Evolutionary conservation across 1,140 invertebrate genomes (phyloP).

Genomic region (Euura lappo): DNA sequence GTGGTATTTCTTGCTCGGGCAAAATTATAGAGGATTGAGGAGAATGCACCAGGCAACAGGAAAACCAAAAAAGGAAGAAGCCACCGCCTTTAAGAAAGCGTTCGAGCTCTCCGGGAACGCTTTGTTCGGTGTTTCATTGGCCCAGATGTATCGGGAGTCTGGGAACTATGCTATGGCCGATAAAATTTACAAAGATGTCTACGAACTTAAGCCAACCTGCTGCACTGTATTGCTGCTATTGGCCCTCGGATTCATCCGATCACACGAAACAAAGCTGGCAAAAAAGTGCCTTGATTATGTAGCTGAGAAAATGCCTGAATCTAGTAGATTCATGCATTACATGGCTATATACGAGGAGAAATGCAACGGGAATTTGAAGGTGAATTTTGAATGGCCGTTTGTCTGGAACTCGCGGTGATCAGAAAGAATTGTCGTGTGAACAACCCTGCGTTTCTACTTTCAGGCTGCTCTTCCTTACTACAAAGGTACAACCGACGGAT

Average conservation of each 20-base stretch:
- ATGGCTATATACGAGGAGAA: conserved; percentile 1
- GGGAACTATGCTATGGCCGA: background rate
- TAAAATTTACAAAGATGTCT: background rate
- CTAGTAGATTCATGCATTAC: background rate
- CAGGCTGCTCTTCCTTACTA: background rate
- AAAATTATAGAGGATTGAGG: conserved; percentile 3
- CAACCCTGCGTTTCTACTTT: background rate
- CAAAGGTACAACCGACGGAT: background rate
- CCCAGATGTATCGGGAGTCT: conserved; percentile 1
- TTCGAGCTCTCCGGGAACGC: background rate
- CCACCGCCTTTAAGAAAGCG: background rate
- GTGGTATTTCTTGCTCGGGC: background rate
- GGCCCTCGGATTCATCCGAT: background rate
- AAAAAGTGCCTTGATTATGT: background rate
- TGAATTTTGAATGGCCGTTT: background rate
- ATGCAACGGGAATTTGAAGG: background rate
- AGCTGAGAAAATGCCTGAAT: background rate
- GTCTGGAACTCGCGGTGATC: background rate
- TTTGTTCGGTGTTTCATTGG: background rate
- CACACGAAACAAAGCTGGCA: background rate
- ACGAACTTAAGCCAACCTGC: background rate
- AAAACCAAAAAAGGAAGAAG: background rate
- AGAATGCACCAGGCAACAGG: background rate
- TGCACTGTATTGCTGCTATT: background rate
- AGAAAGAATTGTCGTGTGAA: background rate